These are phyloP conservation scores for Chrysopilus asiliformis DNA, from an alignment of 2,888 invertebrate genomes.

Conservation along the genomic window DNA sequence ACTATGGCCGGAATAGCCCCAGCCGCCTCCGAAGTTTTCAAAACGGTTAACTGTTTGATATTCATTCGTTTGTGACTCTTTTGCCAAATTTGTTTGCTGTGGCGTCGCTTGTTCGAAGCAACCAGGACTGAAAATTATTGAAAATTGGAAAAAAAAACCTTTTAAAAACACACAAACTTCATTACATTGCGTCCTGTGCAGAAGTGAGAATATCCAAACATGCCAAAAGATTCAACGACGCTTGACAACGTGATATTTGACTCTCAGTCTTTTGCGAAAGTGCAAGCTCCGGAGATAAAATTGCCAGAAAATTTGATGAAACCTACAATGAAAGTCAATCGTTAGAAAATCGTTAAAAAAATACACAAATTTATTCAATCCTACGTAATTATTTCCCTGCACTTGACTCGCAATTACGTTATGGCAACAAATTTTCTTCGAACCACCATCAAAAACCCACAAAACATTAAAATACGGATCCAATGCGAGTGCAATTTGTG, in stretches of 20 bases:
- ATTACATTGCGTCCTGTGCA: slow-evolving; percentile 55
- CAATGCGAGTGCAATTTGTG: slow-evolving; percentile 39
- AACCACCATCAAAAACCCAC: slow-evolving; percentile 74
- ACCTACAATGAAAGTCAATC: slow-evolving; percentile 20
- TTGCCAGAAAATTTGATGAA: slow-evolving; percentile 38
- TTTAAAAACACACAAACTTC: not conserved
- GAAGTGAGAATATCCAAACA: slow-evolving; percentile 80
- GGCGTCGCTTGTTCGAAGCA: slow-evolving; percentile 32
- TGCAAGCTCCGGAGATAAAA: slow-evolving; percentile 69
- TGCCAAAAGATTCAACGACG: slow-evolving; percentile 79
- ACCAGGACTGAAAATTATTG: slow-evolving; percentile 21
- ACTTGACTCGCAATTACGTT: slow-evolving; percentile 73
- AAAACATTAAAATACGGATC: slow-evolving; percentile 88
- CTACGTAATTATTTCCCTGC: slow-evolving; percentile 17
- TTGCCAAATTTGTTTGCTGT: slow-evolving; percentile 25
- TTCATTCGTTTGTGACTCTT: slow-evolving; percentile 29
- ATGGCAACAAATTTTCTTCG: slow-evolving; percentile 51
- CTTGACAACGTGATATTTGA: slow-evolving; percentile 68
- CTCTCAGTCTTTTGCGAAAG: slow-evolving; percentile 58
- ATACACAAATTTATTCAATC: not conserved
- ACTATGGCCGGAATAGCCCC: slow-evolving; percentile 96
- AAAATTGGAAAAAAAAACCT: not conserved
- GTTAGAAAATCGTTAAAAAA: not conserved
- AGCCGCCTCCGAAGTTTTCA: slow-evolving; percentile 91
- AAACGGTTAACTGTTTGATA: slow-evolving; percentile 62